Evolutionary conservation across 2,888 invertebrate genomes (phyloP), one percentile per base, ranked within the genome.

Genomic region (Pollenia griseotomentosa): DNA sequence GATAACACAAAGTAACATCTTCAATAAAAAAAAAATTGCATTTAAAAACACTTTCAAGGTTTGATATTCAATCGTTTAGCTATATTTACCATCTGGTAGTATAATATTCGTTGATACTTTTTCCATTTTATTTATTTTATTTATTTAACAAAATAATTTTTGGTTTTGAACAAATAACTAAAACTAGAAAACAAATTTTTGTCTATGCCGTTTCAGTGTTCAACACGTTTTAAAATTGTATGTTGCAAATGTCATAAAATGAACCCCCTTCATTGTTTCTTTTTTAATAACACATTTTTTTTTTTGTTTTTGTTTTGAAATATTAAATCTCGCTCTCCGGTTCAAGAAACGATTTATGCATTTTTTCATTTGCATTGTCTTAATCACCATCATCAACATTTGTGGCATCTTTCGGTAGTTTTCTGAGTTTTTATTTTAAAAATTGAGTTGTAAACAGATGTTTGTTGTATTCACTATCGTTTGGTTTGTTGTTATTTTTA

Each of bases 191-290:
- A 44, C 11, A 44, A 6, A 44, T 44, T 2, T n/a, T 46, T 14
- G n/a, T 59, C 10, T 57, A 9, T 59, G 10, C 59, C 4, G 6
- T 10, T 71, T n/a, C 14, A 59, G 46, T 73, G 46, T 59, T 59
- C n/a, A 73, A 59, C 59, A 46, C 73, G 73, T 73, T 73, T 33
- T 73, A 14, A 46, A 10, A 23, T 53, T 10, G 12, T 19, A 23
- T 19, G 23, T n/a, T 73, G 33, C 46, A 59, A 73, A 44, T 55
- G 42, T 14, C n/a, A 11, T 59, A 2, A 8, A 57, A 10, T 5
- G 14, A 46, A 59, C 23, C 57, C 33, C 33, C 73, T 46, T 42
- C 44, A 44, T 12, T 19, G 68, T n/a, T 70, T 40, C 16, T 63
- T 55, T 44, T n/a, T 33, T 33, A 14, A 10, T 14, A 19, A 4